Conservation (phyloP, 2,797 vertebrate species). For the Epinephelus awoara region DNA sequence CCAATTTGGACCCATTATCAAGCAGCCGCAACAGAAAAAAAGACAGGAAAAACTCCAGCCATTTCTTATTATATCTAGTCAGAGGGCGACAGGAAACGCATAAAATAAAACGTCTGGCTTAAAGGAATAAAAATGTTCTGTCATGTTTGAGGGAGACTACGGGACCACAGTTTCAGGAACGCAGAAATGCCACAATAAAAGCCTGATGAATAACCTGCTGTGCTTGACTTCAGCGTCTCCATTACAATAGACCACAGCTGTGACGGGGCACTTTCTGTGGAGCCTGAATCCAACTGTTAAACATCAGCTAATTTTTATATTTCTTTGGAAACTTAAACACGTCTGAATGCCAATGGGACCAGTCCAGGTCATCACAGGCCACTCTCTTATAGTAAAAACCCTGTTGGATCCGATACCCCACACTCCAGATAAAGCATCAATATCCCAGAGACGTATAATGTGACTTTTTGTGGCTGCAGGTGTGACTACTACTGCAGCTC, state of each 20-base stretch:
- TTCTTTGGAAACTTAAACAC: background rate
- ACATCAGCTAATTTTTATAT: constrained; percentile 1
- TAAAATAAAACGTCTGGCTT: constrained; percentile 80
- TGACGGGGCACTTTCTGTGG: background rate
- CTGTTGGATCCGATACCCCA: background rate
- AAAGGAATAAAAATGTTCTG: constrained; percentile 58
- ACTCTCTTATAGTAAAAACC: background rate
- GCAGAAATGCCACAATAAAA: constrained; percentile 43
- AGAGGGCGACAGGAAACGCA: constrained; percentile 80
- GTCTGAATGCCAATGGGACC: background rate
- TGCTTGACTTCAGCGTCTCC: constrained; percentile 7
- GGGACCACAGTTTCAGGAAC: constrained; percentile 45
- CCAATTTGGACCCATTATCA: background rate
- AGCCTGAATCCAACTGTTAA: background rate
- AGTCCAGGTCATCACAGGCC: background rate
- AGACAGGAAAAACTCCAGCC: constrained; percentile 49
- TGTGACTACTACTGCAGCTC: constrained; percentile 46
- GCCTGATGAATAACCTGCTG: constrained; percentile 36
- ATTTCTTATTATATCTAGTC: constrained; percentile 83
- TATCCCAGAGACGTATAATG: background rate
- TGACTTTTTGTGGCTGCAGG: constrained; percentile 40
- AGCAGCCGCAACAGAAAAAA: background rate
- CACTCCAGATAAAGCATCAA: background rate
- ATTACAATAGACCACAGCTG: constrained; percentile 19
- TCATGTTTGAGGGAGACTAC: constrained; percentile 63